Conservation (phyloP, 2,113 vertebrate genomes). For the Varanus komodoensis region DNA sequence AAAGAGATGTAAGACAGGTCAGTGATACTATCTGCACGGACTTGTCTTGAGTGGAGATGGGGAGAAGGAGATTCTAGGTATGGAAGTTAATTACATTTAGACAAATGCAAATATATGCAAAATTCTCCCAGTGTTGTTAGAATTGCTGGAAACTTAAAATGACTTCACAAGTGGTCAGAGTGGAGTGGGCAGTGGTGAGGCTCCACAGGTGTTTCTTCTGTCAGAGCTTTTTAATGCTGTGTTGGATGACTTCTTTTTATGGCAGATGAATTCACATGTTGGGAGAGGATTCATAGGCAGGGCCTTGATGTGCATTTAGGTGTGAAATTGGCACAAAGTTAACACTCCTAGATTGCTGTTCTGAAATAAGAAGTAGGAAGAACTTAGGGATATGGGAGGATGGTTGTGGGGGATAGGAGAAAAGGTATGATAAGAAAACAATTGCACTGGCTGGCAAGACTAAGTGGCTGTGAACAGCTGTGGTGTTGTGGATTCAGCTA, state of each 20-base stretch:
- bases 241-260: rapidly evolving
- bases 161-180: neutral
- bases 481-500: neutral
- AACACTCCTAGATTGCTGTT: neutral
- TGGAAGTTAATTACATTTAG: neutral
- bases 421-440: neutral
- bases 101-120: neutral
- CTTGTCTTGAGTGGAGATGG: rapidly evolving
- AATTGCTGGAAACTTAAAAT: rapidly evolving
- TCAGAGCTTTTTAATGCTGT: no score
- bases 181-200: neutral
- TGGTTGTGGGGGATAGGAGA: rapidly evolving
- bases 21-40: neutral
- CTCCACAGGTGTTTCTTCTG: neutral
- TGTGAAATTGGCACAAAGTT: neutral
- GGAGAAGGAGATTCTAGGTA: neutral
- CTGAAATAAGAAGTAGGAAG: neutral
- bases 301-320: neutral
- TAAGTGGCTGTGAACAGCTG: neutral
- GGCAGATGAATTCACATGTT: neutral
- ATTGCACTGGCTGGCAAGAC: neutral
- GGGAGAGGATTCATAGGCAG: neutral
- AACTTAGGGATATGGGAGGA: neutral
- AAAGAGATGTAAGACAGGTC: neutral
- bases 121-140: neutral